Evolutionary conservation across 2,888 invertebrate genomes (phyloP), one percentile per base, ranked within the genome.

Genomic region (Ochropleura leucogaster): DNA sequence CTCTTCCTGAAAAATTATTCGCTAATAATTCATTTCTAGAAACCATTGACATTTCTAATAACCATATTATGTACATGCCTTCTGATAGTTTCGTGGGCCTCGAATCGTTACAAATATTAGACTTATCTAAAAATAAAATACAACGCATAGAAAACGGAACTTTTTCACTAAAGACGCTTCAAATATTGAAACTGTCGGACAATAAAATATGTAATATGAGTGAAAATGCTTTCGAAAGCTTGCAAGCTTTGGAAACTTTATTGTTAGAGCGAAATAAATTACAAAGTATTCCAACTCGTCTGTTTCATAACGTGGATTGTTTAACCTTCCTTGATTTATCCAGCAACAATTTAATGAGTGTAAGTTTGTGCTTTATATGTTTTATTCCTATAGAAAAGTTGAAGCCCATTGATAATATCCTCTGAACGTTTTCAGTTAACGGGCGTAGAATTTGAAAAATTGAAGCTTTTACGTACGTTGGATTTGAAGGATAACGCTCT

Each of bases 401-500:
- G 1, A 16, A 46, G 14, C 16, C 6, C 47, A 57, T 57, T 44
- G 0, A 70, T 55, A 57, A 57, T 70, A 44, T 7, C 7, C 0
- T 55, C 7, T 51, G 6, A 69, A 74, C 53, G 55, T 55, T 94
- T 96, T 89, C 92, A 97, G 97, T 89, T 97, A 63, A 92, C 94
- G 64, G 95, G 96, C 0, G 90, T 96, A 12, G 97, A 97, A 89
- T 97, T 97, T 87, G 93, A 94, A 79, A 95, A 96, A 80, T 92
- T 97, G 62, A 93, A 90, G 62, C 93, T 94, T 63, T 92, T 98
- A 70, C 96, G 96, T 72, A 97, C 98, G 87, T 95, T 98, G 63
- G 97, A 98, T 90, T 93, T 98, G 67, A 98, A 97, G 67, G 97
- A 97, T 84, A 98, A 98, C 91, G 96, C 97, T 72, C 94, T 98